A percentile compares a stretch with the other conserved stretches of the same genome.
phyloP scores from a whole-genome alignment of 2,888 invertebrate genomes.

The Limnephilus auricula region DNA sequence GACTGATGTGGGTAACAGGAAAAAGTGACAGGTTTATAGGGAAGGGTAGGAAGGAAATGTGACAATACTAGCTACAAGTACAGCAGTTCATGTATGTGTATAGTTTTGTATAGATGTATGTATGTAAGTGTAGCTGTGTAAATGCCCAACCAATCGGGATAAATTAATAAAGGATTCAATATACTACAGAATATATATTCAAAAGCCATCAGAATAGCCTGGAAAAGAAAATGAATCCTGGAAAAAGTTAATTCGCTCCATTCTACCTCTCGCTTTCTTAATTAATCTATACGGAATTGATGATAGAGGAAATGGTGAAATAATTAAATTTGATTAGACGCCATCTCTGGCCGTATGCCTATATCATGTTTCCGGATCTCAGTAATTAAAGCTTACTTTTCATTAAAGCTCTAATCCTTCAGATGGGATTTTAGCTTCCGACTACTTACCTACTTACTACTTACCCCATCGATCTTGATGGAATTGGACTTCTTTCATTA shows the following conservation, averaged over 20 bases:
- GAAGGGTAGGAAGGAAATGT: no score
- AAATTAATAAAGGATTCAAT: neutral
- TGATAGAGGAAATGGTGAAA: slow-evolving; percentile 45
- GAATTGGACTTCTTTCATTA: neutral
- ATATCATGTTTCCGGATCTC: slow-evolving; percentile 40
- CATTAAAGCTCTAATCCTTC: slow-evolving; percentile 51
- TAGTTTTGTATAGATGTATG: no score
- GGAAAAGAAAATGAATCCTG: slow-evolving; percentile 8
- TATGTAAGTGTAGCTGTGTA: no score
- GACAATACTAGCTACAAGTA: no score
- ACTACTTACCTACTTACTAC: slow-evolving; percentile 28
- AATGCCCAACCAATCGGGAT: no score
- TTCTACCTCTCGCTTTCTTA: slow-evolving; percentile 36
- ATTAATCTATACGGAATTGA: slow-evolving; percentile 57
- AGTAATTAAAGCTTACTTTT: slow-evolving; percentile 58
- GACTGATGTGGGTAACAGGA: no score
- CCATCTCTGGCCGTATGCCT: slow-evolving; percentile 45
- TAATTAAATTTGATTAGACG: slow-evolving; percentile 57
- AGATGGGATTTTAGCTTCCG: slow-evolving; percentile 24
- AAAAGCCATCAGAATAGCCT: neutral
- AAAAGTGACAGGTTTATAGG: no score
- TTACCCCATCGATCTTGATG: neutral
- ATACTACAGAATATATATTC: neutral
- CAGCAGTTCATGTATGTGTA: no score
- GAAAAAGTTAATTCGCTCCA: slow-evolving; percentile 12